These are phyloP conservation scores for Lepilemur septentrionalis DNA, from an alignment of 2,797 vertebrate species.

Conservation along the genomic window DNA sequence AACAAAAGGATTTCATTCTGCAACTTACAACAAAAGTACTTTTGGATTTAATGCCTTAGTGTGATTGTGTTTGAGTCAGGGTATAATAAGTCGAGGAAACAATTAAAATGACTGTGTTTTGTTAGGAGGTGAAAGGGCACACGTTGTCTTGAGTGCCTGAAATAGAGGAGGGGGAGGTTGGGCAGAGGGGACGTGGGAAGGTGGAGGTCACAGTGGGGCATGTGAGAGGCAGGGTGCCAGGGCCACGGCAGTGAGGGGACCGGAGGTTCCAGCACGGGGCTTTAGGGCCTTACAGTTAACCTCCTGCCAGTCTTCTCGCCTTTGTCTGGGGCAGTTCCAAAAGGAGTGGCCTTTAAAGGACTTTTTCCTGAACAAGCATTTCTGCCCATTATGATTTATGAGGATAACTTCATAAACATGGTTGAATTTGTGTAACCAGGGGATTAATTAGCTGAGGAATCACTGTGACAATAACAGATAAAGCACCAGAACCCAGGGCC, in stretches of 20 bases:
- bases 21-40: background rate
- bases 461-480: background rate
- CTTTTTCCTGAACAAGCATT: background rate
- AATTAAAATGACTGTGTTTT: background rate
- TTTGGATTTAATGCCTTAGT: background rate
- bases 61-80: background rate
- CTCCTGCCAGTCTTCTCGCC: background rate
- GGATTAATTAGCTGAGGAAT: constrained; percentile 45
- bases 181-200: background rate
- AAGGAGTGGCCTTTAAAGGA: background rate
- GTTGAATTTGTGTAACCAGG: constrained; percentile 36
- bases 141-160: background rate
- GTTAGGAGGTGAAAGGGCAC: background rate
- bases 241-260: background rate
- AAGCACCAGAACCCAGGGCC: background rate
- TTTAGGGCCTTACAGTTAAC: background rate
- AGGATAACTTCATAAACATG: constrained; percentile 28
- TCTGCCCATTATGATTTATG: constrained; percentile 55
- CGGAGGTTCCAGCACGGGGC: accelerated
- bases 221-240: accelerated
- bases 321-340: background rate
- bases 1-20: background rate
- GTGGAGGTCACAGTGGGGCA: background rate
- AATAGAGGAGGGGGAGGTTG: accelerated
- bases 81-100: background rate